Base-by-base conservation (phyloP, 2,797 vertebrate genomes). In the Falco cherrug region DNA sequence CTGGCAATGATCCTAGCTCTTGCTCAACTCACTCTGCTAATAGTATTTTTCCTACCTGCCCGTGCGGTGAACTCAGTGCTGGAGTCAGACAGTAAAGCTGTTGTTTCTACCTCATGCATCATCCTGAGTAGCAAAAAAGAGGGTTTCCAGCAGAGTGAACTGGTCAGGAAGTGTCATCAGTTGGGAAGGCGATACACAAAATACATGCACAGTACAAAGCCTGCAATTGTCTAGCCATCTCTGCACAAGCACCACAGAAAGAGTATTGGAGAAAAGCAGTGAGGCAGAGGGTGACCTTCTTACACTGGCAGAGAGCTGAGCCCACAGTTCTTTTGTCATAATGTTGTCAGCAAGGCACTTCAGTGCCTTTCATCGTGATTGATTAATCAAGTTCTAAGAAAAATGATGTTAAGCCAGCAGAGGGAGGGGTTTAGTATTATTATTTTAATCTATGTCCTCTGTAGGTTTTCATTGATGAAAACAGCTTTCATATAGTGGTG, bases 1-100 rank as follows among this genome's bases (percentile, higher is more conserved):
- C 84, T 96, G 91, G 87, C 94, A 94, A 61, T 3, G 33, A 65
- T 94, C 79, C 84, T 90, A 91, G 65, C 19, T 91, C 69, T 89
- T 93, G 77, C 69, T 93, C 73, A 86, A 19, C 29, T 84, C 35
- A 7, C 64, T 77, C 47, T 69, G 3, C 50, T 87, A 89, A 85
- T 37, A 35, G n/a, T 74, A 74, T 78, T 93, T 92, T 96, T 94
- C 61, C 61, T 91, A 93, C 91, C 79, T 92, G 47, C 61, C 53
- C 0, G 0, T 65, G 33, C 1, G 1, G 53, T 75, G 76, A 96
- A 75, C 60, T 85, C 61, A 17, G 43, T 47, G 57, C 65, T 91
- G 31, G n/a, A 92, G 26, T 61, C 53, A 45, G 63, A 70, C 56
- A 61, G 78, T 68, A 75, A 89, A 87, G 76, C 16, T 81, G 15